Evolutionary conservation across 2,888 invertebrate species (phyloP), one percentile per base, ranked within the genome.

Genomic region (Caradrina clavipalpis): DNA sequence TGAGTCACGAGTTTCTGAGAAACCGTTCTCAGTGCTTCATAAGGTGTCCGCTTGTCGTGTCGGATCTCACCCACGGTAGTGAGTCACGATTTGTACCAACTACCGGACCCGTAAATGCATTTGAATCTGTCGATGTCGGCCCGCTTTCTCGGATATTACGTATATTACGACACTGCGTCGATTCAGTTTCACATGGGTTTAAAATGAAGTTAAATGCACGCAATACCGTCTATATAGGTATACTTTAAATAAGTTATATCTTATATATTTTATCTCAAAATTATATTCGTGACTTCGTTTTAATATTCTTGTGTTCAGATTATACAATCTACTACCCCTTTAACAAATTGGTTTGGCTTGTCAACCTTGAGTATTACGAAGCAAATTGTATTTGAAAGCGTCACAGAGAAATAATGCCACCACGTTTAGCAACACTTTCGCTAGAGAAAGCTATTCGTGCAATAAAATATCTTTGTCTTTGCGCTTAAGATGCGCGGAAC

Each of bases 401-500:
- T 90, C 89, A 89, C 91, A 90, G 89, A 86, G 88, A 90, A 81
- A 91, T 92, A 92, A 91, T 87, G 87, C 86, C 87, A 86, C 87
- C 84, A 81, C 88, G 88, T 90, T 94, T 92, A 94, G 93, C 86
- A 90, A 93, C 92, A 95, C 95, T 96, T 96, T 96, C 95, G 87
- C 94, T 85, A 87, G 95, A 90, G 95, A 96, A 95, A 95, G 95
- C 92, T 88, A 91, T 92, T 95, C 92, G 92, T 90, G 92, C 93
- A 91, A 92, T 91, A 92, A 94, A 84, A 92, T 90, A 89, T 92
- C 91, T 92, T 93, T 93, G 92, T 93, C 89, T 91, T 88, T 83
- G 76, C 76, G 84, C 83, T 81, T 82, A 78, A 88, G 87, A 88
- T 84, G 86, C 84, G 76, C 76, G 78, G 75, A 65, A 78, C 78